These are phyloP conservation scores for Macrostomum lignano DNA, from an alignment of 1,140 invertebrate genomes.

Conservation along the genomic window DNA sequence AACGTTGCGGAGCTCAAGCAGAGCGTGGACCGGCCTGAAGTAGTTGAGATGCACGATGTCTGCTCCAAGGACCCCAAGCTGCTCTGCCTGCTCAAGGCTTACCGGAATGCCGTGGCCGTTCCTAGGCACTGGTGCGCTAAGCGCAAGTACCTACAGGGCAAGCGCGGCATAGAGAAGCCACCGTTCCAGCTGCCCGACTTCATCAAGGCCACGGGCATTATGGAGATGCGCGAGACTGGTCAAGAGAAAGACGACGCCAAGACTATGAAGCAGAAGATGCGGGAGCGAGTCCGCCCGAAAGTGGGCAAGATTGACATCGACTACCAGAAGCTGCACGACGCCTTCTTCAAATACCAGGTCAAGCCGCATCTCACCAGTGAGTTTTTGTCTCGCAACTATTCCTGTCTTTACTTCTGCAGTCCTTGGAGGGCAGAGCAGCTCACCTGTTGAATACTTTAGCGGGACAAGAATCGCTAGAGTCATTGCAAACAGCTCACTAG, in stretches of 20 bases:
- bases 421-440: no score
- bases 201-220: constrained; percentile 92
- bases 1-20: constrained; percentile 86
- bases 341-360: constrained; percentile 97
- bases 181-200: constrained; percentile 94
- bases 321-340: constrained; percentile 95
- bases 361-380: constrained; percentile 49
- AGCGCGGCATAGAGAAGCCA: constrained; percentile 89
- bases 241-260: constrained; percentile 90
- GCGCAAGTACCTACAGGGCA: constrained; percentile 74
- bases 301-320: constrained; percentile 98
- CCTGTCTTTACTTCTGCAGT: no score
- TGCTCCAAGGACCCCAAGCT: constrained; percentile 82
- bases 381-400: no score
- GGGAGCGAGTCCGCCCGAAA: constrained; percentile 77
- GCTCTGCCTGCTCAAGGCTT: constrained; percentile 61
- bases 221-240: constrained; percentile 93
- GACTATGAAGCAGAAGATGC: constrained; percentile 87
- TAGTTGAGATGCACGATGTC: constrained; percentile 99
- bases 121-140: constrained; percentile 98
- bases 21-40: constrained; percentile 55
- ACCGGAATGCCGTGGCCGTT: constrained; percentile 66
- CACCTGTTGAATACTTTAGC: no score
- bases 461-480: no score
- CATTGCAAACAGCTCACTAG: no score